Evolutionary conservation across 2,888 invertebrate genomes (phyloP), one percentile per base, ranked within the genome.

Genomic region (Caenorhabditis uteleia): DNA sequence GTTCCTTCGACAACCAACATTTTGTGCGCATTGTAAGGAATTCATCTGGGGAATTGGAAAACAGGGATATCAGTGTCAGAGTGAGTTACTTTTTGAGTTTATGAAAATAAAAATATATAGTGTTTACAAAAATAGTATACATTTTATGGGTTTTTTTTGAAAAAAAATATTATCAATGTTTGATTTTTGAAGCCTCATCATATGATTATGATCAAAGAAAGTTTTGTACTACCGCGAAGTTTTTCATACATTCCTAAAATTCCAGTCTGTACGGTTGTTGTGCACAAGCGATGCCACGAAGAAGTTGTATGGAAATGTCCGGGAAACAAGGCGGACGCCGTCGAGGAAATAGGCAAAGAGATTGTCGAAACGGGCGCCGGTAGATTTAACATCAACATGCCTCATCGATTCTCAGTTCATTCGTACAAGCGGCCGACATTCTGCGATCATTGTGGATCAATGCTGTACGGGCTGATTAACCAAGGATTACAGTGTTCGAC

Each of bases 401-500:
- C 98, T 76, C 98, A 98, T 87, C 90, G 94, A 93, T 87, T 85
- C 83, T 83, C 90, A 80, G 91, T 95, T 82, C 97, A 97, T 88
- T 95, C 89, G 79, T 98, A 94, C 88, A 95, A 93, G 48, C 43
- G 93, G 77, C 95, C 95, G 86, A 97, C 97, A 27, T 98, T 98
- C 88, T 98, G 98, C 88, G 97, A 98, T 87, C 98, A 98, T 86
- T 98, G 98, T 86, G 97, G 97, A 77, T 95, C 95, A 66, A 88
- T 97, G 84, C 89, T 97, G 67, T 97, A 95, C 85, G 97, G 97
- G 25, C 89, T 97, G 82, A 90, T 93, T 84, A 91, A 90, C 85
- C 97, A 97, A 87, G 97, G 97, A 51, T 88, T 95, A 78, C 95
- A 95, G 86, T 78, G 83, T 80, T 67, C 87, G 90, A 94, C 90